Conservation (phyloP, 2,113 vertebrate genomes). For the Nettapus auritus region DNA sequence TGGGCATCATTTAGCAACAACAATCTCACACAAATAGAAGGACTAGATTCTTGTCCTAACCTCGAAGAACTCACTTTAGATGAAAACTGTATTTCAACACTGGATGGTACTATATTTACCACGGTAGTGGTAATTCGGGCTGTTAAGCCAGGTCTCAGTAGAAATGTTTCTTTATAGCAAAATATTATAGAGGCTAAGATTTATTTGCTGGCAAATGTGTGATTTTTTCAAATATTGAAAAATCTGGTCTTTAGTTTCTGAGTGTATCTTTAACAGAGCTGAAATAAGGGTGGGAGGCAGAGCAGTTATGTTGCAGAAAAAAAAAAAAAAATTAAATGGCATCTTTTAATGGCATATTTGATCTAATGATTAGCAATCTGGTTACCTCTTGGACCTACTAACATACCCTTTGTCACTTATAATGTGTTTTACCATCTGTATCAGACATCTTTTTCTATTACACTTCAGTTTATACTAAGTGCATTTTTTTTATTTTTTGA, state of each 20-base stretch:
- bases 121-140: neutral
- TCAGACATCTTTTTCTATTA: conserved; percentile 6
- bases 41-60: conserved; percentile 80
- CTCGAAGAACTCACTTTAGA: conserved; percentile 87
- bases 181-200: neutral
- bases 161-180: neutral
- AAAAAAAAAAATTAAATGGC: neutral
- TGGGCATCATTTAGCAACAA: conserved; percentile 90
- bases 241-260: neutral
- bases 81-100: conserved; percentile 82
- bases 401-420: neutral
- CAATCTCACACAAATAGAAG: conserved; percentile 82
- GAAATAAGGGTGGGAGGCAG: neutral
- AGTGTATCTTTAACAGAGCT: neutral
- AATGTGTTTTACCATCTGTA: neutral
- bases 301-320: neutral
- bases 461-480: neutral
- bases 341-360: neutral
- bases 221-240: neutral
- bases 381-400: neutral
- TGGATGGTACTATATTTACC: conserved; percentile 76
- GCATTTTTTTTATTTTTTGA: conserved; percentile 59
- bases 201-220: neutral
- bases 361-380: neutral
- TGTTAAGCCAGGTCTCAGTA: neutral